Conservation (phyloP, 2,888 invertebrate genomes). For the Eretmocerus hayati region DNA sequence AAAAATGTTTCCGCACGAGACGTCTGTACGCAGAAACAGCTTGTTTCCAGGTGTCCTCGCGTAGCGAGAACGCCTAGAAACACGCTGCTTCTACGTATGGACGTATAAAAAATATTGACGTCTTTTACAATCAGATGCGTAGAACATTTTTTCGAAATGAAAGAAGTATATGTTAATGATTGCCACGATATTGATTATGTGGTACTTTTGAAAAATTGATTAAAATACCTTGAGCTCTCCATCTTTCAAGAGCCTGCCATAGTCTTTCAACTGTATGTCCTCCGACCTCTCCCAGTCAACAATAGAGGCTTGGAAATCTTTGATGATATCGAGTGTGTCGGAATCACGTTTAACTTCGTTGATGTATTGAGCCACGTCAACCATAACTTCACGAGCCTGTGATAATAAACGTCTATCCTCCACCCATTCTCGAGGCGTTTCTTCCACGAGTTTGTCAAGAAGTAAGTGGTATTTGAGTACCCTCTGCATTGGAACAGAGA, state of each 20-base stretch:
- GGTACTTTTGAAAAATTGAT: neutral
- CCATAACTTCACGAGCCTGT: constrained; percentile 89
- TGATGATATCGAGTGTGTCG: constrained; percentile 83
- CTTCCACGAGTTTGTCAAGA: constrained; percentile 79
- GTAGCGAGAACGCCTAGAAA: too few relatives aligned
- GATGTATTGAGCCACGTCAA: constrained; percentile 92
- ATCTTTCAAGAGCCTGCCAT: constrained; percentile 86
- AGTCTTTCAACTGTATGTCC: constrained; percentile 76
- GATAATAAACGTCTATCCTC: constrained; percentile 79
- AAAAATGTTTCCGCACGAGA: too few relatives aligned
- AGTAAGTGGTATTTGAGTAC: constrained; percentile 95
- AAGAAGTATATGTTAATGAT: too few relatives aligned
- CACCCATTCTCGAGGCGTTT: constrained; percentile 76
- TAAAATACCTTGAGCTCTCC: constrained; percentile 75
- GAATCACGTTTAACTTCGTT: constrained; percentile 97
- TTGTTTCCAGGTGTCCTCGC: too few relatives aligned
- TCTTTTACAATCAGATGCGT: too few relatives aligned
- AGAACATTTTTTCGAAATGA: too few relatives aligned
- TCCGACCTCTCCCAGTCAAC: constrained; percentile 75
- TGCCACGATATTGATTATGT: too few relatives aligned
- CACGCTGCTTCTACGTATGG: too few relatives aligned
- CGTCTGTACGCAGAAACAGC: too few relatives aligned
- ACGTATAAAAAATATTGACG: too few relatives aligned
- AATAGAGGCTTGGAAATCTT: constrained; percentile 81
- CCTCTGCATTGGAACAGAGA: constrained; percentile 97